phyloP scores from a whole-genome alignment of 35 echinoderm and acorn worm genomes.

The Diadema setosum region DNA sequence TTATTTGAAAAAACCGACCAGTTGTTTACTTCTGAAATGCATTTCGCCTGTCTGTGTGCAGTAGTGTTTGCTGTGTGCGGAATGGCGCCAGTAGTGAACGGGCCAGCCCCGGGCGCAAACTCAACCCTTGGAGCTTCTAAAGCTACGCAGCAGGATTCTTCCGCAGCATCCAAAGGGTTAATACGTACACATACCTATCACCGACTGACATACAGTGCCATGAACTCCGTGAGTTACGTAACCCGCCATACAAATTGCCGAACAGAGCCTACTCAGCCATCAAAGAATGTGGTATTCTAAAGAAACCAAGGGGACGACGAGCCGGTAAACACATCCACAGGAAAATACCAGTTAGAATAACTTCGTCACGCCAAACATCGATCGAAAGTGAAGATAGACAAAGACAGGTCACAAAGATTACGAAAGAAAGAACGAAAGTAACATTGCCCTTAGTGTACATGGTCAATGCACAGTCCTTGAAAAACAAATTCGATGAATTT shows the following conservation, averaged over 20 bases:
- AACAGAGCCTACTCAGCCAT: neutral
- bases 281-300: neutral
- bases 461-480: neutral
- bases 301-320: neutral
- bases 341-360: neutral
- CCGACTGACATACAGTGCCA: too few relatives aligned
- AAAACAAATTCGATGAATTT: constrained; percentile 51
- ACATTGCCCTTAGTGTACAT: neutral
- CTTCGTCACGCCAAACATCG: neutral
- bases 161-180: too few relatives aligned
- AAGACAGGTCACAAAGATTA: neutral
- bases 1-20: too few relatives aligned
- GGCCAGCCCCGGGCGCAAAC: too few relatives aligned
- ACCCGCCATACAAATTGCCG: neutral
- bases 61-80: too few relatives aligned
- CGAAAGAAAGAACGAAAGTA: neutral
- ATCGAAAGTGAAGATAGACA: neutral
- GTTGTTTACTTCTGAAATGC: too few relatives aligned
- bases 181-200: too few relatives aligned
- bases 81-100: too few relatives aligned
- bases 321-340: neutral
- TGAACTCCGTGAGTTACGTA: too few relatives aligned
- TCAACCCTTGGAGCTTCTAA: too few relatives aligned
- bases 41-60: too few relatives aligned
- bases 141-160: too few relatives aligned